Evolutionary conservation across 2,797 vertebrate species (phyloP).

Genomic region (Oreortyx pictus): DNA sequence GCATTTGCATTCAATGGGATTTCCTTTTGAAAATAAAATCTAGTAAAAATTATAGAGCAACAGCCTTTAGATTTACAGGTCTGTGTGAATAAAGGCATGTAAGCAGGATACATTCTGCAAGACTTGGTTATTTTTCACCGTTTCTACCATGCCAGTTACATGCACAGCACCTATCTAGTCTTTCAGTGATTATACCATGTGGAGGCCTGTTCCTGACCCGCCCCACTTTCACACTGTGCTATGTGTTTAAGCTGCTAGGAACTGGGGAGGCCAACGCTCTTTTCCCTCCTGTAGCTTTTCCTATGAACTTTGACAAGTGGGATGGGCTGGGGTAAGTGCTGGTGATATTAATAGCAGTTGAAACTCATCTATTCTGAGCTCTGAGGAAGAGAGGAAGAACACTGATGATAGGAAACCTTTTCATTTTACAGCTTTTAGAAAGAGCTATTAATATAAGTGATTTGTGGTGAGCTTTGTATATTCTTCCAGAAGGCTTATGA

Average conservation of each 20-base stretch:
- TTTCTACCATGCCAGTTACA: accelerated
- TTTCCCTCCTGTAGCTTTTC: background rate
- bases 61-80: background rate
- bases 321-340: background rate
- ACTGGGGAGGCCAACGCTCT: background rate
- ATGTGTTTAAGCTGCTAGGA: background rate
- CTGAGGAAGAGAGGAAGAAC: background rate
- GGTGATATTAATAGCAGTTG: background rate
- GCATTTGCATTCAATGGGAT: background rate
- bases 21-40: background rate
- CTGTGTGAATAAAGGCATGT: background rate
- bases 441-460: background rate
- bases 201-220: background rate
- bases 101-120: background rate
- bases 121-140: background rate
- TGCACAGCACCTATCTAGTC: background rate
- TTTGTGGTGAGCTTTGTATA: background rate
- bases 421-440: background rate
- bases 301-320: background rate
- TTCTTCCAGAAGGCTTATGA: background rate
- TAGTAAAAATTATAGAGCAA: background rate
- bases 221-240: background rate
- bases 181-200: background rate
- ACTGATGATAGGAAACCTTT: background rate
- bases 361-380: background rate